A percentile compares a stretch with the other conserved stretches of the same genome.
Conservation (phyloP, 1,140 invertebrate species). For the Bicyclus anynana region DNA sequence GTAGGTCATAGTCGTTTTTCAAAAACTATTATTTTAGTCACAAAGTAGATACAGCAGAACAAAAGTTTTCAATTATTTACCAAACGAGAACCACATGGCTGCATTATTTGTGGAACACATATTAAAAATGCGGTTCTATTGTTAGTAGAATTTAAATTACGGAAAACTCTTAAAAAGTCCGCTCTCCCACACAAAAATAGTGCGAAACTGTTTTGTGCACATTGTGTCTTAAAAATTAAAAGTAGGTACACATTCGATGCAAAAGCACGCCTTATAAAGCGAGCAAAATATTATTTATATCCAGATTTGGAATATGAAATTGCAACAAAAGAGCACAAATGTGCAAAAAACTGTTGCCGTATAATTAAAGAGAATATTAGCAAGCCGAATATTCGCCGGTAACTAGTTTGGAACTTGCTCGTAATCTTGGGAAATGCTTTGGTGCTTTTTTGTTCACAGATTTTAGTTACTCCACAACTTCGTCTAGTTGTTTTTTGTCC, state of each 20-base stretch:
- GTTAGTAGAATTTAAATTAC: not conserved
- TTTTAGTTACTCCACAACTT: too few species aligned
- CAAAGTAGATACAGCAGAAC: not conserved
- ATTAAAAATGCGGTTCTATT: slow-evolving; percentile 1
- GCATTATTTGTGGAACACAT: not conserved
- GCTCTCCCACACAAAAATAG: not conserved
- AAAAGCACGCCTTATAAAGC: slow-evolving; percentile 2
- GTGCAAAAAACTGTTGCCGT: not conserved
- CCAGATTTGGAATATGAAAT: not conserved
- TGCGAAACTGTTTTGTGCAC: not conserved
- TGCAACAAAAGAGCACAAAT: not conserved
- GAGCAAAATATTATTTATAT: not conserved
- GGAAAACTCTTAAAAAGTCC: not conserved
- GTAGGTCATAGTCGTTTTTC: too few species aligned
- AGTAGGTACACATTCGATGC: not conserved
- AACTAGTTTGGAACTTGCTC: not conserved
- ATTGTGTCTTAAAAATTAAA: not conserved
- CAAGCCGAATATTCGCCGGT: not conserved
- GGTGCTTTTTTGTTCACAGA: too few species aligned
- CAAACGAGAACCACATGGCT: not conserved
- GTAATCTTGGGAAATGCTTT: too few species aligned
- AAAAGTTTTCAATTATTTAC: not conserved
- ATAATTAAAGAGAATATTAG: not conserved
- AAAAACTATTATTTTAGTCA: not conserved
- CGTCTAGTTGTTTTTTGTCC: too few species aligned